Evolutionary conservation across 1,140 invertebrate genomes (phyloP).

Genomic region (Aporrectodea caliginosa): DNA sequence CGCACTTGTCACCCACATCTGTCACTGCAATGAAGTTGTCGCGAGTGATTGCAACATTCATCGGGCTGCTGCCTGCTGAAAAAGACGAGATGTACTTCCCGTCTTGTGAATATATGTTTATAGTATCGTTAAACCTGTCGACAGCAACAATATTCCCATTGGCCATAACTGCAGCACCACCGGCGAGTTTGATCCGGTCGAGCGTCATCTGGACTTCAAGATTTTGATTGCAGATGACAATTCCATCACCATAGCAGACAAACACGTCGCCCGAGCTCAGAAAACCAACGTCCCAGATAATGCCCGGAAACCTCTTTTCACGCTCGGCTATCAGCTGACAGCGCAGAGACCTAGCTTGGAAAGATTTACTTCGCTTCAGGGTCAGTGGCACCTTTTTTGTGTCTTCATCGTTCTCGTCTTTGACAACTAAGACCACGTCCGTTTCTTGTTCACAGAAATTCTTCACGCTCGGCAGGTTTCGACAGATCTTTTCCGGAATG

Average conservation of each 20-base stretch:
- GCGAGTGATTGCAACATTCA: background rate
- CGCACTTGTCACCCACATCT: background rate
- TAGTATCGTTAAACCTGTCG: background rate
- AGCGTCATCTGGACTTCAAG: background rate
- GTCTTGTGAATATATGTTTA: background rate
- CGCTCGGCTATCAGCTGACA: background rate
- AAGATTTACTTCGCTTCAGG: background rate
- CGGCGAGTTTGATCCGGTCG: background rate
- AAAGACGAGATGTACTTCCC: background rate
- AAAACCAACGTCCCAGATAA: background rate
- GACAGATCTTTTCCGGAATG: background rate
- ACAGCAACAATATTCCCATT: background rate
- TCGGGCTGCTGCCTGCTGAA: background rate
- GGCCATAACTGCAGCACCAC: background rate
- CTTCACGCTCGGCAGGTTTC: background rate
- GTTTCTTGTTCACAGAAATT: background rate
- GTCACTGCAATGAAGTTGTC: slow-evolving; percentile 2
- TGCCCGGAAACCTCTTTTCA: background rate
- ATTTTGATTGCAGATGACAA: background rate
- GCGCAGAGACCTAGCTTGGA: background rate
- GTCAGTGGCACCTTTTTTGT: background rate
- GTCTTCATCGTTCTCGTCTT: background rate
- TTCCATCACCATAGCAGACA: background rate
- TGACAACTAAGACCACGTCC: background rate
- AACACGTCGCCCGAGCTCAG: background rate